These are phyloP conservation scores for Drosophila parvula DNA, from an alignment of 1,140 invertebrate species.

Conservation along the genomic window DNA sequence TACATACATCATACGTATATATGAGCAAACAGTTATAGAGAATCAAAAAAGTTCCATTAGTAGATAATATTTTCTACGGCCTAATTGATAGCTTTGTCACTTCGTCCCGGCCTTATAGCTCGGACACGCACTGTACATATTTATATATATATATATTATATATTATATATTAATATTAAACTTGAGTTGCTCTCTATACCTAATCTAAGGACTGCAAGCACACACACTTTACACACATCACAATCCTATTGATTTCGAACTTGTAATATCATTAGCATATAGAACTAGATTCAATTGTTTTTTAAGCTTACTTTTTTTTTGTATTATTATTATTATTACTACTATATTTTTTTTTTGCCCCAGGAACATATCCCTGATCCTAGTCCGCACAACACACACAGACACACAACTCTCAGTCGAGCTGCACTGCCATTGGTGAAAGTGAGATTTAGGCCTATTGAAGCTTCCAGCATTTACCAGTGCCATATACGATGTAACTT, in stretches of 20 bases:
- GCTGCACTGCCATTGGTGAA: slow-evolving; percentile 50
- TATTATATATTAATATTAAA: slow-evolving; percentile 7
- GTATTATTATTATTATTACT: background rate
- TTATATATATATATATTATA: slow-evolving; percentile 1
- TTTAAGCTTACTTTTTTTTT: background rate
- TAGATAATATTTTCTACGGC: slow-evolving; percentile 13
- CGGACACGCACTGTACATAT: slow-evolving; percentile 18
- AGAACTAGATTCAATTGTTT: slow-evolving; percentile 40
- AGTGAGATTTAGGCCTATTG: slow-evolving; percentile 51
- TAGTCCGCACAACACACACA: background rate
- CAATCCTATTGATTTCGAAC: too few relatives aligned
- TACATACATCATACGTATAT: slow-evolving; percentile 1
- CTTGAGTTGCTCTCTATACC: slow-evolving; percentile 36
- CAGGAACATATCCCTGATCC: slow-evolving; percentile 20
- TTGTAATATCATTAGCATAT: slow-evolving; percentile 42
- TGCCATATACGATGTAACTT: slow-evolving; percentile 43
- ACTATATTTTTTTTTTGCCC: background rate
- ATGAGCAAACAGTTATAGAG: slow-evolving; percentile 3
- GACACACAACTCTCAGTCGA: slow-evolving; percentile 27
- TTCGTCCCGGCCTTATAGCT: background rate
- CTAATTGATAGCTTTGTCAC: slow-evolving; percentile 18
- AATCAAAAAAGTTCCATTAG: slow-evolving; percentile 14
- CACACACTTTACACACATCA: slow-evolving; percentile 15
- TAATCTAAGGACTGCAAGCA: slow-evolving; percentile 38
- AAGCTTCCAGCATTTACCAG: slow-evolving; percentile 56